phyloP scores from a whole-genome alignment of 2,797 vertebrate genomes.

The Potorous gilbertii region DNA sequence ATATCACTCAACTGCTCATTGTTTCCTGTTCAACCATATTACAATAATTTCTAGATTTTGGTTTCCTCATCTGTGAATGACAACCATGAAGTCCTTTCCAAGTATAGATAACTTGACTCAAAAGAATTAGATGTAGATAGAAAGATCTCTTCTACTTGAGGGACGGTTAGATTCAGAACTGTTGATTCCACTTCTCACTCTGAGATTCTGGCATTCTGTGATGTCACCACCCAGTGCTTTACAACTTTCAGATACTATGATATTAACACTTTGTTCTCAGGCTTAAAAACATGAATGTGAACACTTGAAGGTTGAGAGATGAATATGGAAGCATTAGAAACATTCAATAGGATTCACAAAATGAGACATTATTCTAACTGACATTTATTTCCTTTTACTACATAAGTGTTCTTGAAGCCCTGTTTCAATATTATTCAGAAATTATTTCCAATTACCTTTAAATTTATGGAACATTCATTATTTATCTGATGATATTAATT shows the following conservation, averaged over 20 bases:
- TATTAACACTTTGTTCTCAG: not conserved
- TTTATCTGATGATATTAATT: slow-evolving; percentile 67
- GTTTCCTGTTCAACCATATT: not conserved
- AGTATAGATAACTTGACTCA: not conserved
- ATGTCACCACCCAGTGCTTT: not conserved
- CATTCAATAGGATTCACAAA: not conserved
- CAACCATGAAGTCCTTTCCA: not conserved
- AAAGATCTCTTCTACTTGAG: not conserved
- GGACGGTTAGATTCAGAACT: not conserved
- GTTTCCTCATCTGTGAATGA: not conserved
- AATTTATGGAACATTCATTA: slow-evolving; percentile 78
- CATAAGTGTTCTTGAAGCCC: not conserved
- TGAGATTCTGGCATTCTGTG: not conserved
- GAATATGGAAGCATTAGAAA: not conserved
- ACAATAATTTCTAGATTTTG: not conserved
- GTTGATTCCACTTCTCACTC: not conserved
- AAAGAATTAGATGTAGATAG: not conserved
- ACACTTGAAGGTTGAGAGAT: not conserved
- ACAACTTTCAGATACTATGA: not conserved
- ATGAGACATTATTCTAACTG: not conserved
- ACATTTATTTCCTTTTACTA: not conserved
- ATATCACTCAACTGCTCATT: not conserved
- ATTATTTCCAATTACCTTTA: not conserved
- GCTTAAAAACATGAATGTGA: not conserved
- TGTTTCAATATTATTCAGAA: not conserved